A percentile compares a stretch with the other conserved stretches of the same genome.
These are phyloP conservation scores for Nycticebus coucang DNA, from an alignment of 2,113 vertebrate genomes.

Conservation along the genomic window DNA sequence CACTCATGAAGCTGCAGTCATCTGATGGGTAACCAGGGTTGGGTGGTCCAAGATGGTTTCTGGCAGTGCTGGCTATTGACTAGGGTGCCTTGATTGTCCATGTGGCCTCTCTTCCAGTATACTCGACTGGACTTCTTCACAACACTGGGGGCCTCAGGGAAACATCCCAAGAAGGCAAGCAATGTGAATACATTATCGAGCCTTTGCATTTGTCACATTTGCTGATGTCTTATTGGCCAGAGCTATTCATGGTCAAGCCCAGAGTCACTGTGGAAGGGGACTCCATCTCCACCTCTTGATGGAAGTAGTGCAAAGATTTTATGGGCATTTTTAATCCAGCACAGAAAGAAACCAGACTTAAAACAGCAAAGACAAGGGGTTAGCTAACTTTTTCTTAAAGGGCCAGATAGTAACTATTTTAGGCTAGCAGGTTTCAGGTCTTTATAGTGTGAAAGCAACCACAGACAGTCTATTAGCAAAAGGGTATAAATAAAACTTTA, in stretches of 20 bases:
- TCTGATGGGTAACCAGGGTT: background rate
- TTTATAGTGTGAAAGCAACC: background rate
- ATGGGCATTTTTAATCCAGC: background rate
- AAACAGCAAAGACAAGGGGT: background rate
- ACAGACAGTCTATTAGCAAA: background rate
- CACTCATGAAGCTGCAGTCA: background rate
- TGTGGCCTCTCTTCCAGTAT: background rate
- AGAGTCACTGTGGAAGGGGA: background rate
- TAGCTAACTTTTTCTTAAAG: background rate
- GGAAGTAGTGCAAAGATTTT: background rate
- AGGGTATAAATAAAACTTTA: background rate
- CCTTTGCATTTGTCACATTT: background rate
- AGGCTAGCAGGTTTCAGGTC: background rate
- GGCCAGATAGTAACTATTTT: background rate
- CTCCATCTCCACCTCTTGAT: background rate
- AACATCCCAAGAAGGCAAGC: background rate
- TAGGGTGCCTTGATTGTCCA: background rate
- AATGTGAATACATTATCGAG: background rate
- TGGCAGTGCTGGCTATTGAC: background rate
- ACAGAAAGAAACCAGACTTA: background rate
- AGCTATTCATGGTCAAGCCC: background rate
- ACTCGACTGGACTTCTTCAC: background rate
- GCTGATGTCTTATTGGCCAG: background rate
- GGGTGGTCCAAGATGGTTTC: background rate
- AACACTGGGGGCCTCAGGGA: background rate